These are phyloP conservation scores for Lathamus discolor DNA, from an alignment of 2,113 vertebrate genomes.

Conservation along the genomic window DNA sequence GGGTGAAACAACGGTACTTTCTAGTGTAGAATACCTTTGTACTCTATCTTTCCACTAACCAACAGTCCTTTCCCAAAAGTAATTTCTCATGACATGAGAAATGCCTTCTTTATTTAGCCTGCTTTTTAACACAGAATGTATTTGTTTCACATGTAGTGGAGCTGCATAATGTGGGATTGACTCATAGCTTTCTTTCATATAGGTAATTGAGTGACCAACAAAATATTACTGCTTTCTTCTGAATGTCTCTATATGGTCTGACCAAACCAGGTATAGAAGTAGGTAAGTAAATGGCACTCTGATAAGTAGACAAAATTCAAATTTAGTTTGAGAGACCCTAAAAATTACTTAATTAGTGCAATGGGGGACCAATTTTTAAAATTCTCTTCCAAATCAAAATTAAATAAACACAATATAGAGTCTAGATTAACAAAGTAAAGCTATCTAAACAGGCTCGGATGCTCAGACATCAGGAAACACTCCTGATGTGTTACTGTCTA, in stretches of 20 bases:
- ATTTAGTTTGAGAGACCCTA: neutral
- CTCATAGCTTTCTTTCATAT: neutral
- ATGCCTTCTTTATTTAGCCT: neutral
- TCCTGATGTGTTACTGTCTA: neutral
- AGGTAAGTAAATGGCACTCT: neutral
- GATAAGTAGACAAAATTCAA: neutral
- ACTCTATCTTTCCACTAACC: neutral
- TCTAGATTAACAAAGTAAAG: neutral
- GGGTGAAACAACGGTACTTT: neutral
- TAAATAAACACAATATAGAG: neutral
- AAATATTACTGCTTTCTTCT: neutral
- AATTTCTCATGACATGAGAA: neutral
- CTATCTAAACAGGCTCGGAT: neutral
- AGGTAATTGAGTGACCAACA: neutral
- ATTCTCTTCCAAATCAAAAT: neutral
- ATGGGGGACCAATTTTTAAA: accelerated
- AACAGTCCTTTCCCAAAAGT: neutral
- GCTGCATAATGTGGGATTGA: neutral
- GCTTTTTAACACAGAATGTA: neutral
- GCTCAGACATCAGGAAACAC: neutral
- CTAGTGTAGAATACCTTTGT: neutral
- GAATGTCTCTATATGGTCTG: neutral
- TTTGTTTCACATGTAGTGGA: neutral
- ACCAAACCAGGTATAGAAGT: neutral
- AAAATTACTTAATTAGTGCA: neutral